Base-by-base conservation (phyloP, 2,113 vertebrate genomes). In the Pelecanoides urinatrix region DNA sequence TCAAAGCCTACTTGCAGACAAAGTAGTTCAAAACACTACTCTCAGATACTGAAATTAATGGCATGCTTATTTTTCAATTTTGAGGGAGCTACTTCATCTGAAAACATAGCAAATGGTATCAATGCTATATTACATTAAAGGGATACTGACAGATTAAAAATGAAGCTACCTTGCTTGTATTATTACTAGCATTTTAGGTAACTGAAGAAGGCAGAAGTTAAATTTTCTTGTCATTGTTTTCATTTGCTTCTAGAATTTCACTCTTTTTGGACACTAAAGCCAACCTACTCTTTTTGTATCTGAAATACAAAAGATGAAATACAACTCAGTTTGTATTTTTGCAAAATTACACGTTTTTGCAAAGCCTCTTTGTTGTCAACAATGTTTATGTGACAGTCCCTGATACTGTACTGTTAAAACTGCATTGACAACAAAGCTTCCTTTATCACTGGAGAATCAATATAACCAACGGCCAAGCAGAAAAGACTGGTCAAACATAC, bases 381-480 rank as follows among this genome's bases (percentile, higher is more conserved):
- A 29, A 30, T 17, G 36, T 83, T 65, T 66, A 66, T 38, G 32
- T 66, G 67, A 67, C 17, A 75, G 73, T 73, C 16, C 18, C 53
- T 82, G 40, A 71, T 12, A 30, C 7, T n/a, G 44, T 36, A 63
- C 10, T 29, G 25, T 32, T 72, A 83, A 65, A 96, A 82, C 4
- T 15, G 29, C 29, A 58, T 13, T 42, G 40, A 78, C 65, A 89
- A 87, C 21, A 94, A 92, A 90, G 50, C 17, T 58, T 71, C 42
- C 49, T 86, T 82, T 92, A 72, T 42, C 82, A 70, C 17, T 45
- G 27, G 22, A 76, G n/a, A 76, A 94, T 76, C 71, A 73, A 36
- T 79, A 90, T n/a, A n/a, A 88, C 59, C 83, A 93, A 90, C 36
- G 81, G 58, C 42, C 55, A 82, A 34, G 38, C 25, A 86, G n/a